Conservation (phyloP, 2,797 vertebrate species). For the Hydrolagus colliei region DNA sequence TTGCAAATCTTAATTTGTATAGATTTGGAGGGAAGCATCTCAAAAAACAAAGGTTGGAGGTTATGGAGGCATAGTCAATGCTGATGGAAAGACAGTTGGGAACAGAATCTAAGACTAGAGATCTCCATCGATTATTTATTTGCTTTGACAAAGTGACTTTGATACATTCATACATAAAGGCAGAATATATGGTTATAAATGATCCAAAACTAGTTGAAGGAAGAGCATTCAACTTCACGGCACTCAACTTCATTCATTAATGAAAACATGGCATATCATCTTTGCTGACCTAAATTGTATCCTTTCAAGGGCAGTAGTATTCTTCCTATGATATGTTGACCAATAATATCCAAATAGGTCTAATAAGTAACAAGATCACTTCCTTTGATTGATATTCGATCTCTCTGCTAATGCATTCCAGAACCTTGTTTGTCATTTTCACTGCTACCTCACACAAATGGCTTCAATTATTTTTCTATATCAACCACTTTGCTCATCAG, state of each 20-base stretch:
- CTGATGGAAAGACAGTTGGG: too few relatives aligned
- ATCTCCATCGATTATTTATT: too few relatives aligned
- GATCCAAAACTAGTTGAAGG: too few relatives aligned
- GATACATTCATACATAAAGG: too few relatives aligned
- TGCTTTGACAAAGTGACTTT: too few relatives aligned
- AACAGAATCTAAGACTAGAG: too few relatives aligned
- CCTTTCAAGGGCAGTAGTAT: background rate
- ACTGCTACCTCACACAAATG: background rate
- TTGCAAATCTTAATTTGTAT: too few relatives aligned
- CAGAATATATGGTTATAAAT: too few relatives aligned
- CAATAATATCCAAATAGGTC: background rate
- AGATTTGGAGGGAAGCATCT: too few relatives aligned
- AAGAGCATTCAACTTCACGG: too few relatives aligned
- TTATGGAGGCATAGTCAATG: too few relatives aligned
- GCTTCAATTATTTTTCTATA: background rate
- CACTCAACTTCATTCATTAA: too few relatives aligned
- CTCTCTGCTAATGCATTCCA: background rate
- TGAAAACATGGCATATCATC: background rate
- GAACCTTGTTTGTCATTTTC: background rate
- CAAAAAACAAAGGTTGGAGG: background rate
- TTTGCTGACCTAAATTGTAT: background rate
- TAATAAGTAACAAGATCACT: conserved; percentile 5
- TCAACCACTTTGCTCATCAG: background rate
- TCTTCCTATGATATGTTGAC: background rate
- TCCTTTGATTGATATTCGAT: background rate